These are phyloP conservation scores for Sycophila texana DNA, from an alignment of 2,888 invertebrate genomes.

Conservation along the genomic window DNA sequence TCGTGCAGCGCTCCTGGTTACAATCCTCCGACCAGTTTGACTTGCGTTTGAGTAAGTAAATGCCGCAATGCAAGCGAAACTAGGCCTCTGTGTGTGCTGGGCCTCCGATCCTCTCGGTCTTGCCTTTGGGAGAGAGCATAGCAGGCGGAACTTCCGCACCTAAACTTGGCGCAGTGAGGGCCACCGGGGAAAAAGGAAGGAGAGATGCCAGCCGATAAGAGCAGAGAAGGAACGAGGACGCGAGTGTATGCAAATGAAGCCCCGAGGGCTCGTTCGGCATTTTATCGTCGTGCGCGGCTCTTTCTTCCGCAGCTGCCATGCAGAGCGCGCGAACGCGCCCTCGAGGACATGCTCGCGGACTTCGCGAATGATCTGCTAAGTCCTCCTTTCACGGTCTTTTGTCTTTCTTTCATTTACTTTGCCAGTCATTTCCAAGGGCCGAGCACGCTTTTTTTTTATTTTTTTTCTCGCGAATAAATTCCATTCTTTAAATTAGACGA, in stretches of 20 bases:
- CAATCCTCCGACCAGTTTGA: slow-evolving; percentile 28
- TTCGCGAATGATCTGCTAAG: neutral
- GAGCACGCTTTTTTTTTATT: neutral
- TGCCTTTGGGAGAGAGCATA: neutral
- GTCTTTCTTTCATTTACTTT: too few relatives aligned
- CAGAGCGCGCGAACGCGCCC: neutral
- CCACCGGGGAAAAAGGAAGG: neutral
- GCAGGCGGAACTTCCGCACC: neutral
- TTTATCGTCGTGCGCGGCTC: slow-evolving; percentile 42
- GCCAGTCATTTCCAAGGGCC: too few relatives aligned
- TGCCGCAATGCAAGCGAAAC: neutral
- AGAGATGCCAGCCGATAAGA: slow-evolving; percentile 9
- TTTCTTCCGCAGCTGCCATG: neutral
- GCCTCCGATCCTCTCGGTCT: too few relatives aligned
- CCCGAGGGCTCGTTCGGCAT: slow-evolving; percentile 42
- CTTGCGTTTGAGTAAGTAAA: slow-evolving; percentile 34
- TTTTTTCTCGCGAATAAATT: too few relatives aligned
- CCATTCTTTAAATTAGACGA: too few relatives aligned
- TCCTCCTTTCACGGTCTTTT: neutral
- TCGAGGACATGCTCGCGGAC: neutral
- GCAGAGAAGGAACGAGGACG: neutral
- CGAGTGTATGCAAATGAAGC: slow-evolving; percentile 51
- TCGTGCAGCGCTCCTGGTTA: neutral
- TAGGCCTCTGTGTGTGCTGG: too few relatives aligned
- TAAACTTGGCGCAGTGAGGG: slow-evolving; percentile 20